Evolutionary conservation across 2,797 vertebrate genomes (phyloP), one percentile per base, ranked within the genome.

Genomic region (Neoniphon sammara): DNA sequence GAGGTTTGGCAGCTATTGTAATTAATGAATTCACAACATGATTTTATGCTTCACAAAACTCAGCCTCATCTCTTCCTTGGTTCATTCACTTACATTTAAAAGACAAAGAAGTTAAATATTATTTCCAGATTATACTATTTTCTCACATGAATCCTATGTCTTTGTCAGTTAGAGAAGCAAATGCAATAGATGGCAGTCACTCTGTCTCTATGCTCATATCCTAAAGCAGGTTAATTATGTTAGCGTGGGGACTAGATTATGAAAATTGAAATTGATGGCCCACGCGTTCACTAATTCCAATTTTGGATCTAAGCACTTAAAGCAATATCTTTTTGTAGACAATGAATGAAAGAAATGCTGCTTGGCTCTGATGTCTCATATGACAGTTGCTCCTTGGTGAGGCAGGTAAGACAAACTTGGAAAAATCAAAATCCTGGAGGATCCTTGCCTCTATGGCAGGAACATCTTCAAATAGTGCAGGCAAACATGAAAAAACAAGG

Each of bases 141-240:
- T 56, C 7, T 61, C 52, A 66, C 25, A 56, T 55, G 20, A 52
- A 59, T 18, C 10, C 7, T n/a, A 10, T 17, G n/a, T 60, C 20
- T 34, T 25, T 60, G 34, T 36, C 36, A 42, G 14, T 0, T 15
- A 2, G 42, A 36, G 81, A 80, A 60, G 56, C 60, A 75, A 54
- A 59, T 36, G 47, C n/a, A 60, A 80, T 84, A 44, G 36, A 53
- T 76, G 59, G 50, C 62, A 69, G 58, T 65, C 53, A 58, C 39
- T 66, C 2, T 46, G 57, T n/a, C 12, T 15, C 14, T 25, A 27
- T 12, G 25, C 54, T 17, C 54, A 56, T 27, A 18, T 56, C 54
- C 54, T 27, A 56, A 56, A 4, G 15, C 58, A 70, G 21, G 27
- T 63, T 72, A 78, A 78, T 76, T 70, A 76, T 80, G 61, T 65